phyloP scores from a whole-genome alignment of 2,113 vertebrate genomes.

The Coregonus clupeaformis region DNA sequence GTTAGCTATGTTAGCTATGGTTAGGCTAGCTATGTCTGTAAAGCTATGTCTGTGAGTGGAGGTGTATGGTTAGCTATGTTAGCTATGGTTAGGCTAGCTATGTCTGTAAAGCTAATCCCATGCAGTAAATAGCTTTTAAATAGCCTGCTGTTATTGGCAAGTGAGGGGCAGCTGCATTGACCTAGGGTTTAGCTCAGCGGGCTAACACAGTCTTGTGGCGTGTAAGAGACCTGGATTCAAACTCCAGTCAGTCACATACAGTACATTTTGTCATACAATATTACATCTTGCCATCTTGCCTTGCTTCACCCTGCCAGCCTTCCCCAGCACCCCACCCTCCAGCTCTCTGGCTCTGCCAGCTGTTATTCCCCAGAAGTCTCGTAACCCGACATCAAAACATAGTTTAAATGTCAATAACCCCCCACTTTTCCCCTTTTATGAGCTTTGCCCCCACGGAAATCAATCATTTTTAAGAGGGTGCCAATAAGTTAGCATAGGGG shows the following conservation, averaged over 20 bases:
- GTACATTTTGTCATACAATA: slow-evolving; percentile 45
- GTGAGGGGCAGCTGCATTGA: slow-evolving; percentile 42
- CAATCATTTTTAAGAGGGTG: slow-evolving; percentile 66
- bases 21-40: slow-evolving; percentile 47
- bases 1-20: neutral
- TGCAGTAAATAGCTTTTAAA: slow-evolving; percentile 63
- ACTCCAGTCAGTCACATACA: slow-evolving; percentile 13
- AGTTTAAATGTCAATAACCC: slow-evolving; percentile 66
- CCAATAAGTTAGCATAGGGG: slow-evolving; percentile 64
- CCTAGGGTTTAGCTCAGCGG: too few species aligned
- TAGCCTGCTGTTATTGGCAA: slow-evolving; percentile 72
- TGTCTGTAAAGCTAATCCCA: slow-evolving; percentile 60
- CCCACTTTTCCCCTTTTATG: slow-evolving; percentile 39
- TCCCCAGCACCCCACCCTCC: neutral
- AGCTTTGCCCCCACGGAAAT: slow-evolving; percentile 54
- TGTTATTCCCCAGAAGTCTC: slow-evolving; percentile 61
- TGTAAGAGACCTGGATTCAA: neutral
- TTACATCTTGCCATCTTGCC: slow-evolving; percentile 60
- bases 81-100: slow-evolving; percentile 21
- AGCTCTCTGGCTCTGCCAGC: slow-evolving; percentile 37
- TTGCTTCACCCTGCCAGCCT: slow-evolving; percentile 2
- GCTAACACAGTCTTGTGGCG: too few species aligned
- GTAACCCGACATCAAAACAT: slow-evolving; percentile 62
- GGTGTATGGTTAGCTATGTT: slow-evolving; percentile 1
- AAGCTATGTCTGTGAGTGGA: slow-evolving; percentile 34